Base-by-base conservation (phyloP, 2,797 vertebrate genomes). In the Phataginus tetradactyla region DNA sequence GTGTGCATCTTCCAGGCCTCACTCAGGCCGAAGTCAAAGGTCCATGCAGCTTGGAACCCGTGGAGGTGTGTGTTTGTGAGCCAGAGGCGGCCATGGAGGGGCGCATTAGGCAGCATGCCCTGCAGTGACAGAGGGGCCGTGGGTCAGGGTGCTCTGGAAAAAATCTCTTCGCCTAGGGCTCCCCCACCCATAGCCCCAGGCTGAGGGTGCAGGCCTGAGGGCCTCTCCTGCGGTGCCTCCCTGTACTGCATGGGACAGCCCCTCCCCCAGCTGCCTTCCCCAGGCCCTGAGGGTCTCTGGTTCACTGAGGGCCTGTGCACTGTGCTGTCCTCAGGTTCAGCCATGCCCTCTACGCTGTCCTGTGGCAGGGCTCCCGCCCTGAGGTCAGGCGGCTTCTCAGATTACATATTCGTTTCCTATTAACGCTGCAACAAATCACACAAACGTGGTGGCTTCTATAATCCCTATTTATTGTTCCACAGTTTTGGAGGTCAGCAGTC, bases 251-350 rank as follows among this genome's bases (percentile, higher is more conserved):
- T 3, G 34, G 49, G 68, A 0, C 25, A 27, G 14, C 34, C 21
- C 17, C 39, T 51, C 51, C 23, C 49, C 32, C 14, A 37, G 14
- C 49, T 57, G 20, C 66, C 57, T 51, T 53, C 51, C 63, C 84
- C 27, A 55, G 25, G 23, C 25, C 34, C 17, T 0, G 7, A 68
- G 7, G 45, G 68, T 53, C n/a, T 69, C 7, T 0, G 39, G 23
- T 4, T n/a, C n/a, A 29, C 89, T 1, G 14, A 68, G 12, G 11
- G 12, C 39, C 77, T 78, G 66, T 2, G 39, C 13, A 4, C 14
- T 27, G 23, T 20, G 10, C 34, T 1, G 0, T 77, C 37, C 39
- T 27, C 55, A 59, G 25, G 32, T 77, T 55, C 49, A 51, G 20
- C 25, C 23, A 20, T 23, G 5, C 37, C 17, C 27, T 57, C n/a